A percentile compares a stretch with the other conserved stretches of the same genome.
These are phyloP conservation scores for Isichthys henryi DNA, from an alignment of 2,113 vertebrate genomes.

Conservation along the genomic window DNA sequence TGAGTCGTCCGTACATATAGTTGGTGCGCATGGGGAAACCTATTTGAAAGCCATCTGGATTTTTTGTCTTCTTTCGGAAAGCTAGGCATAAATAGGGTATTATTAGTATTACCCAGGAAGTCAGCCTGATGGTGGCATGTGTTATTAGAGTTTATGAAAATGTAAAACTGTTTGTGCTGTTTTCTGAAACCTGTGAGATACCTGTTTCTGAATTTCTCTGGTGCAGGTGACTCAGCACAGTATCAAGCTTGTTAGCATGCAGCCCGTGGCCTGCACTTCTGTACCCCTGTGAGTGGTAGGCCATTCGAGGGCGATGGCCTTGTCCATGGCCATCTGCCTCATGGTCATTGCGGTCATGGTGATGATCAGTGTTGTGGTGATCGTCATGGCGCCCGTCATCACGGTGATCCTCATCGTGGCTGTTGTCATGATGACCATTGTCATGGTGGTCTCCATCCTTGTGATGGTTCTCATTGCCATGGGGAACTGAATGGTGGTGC, in stretches of 20 bases:
- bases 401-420: not conserved
- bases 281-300: constrained; percentile 36
- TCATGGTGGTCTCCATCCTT: constrained; percentile 19
- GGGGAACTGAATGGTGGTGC: constrained; percentile 36
- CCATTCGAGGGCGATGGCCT: constrained; percentile 32
- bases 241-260: constrained; percentile 54
- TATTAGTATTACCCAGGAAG: not conserved
- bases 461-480: constrained; percentile 26
- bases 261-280: constrained; percentile 22
- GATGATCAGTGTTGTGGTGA: constrained; percentile 10
- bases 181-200: not conserved
- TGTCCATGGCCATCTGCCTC: constrained; percentile 29
- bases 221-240: constrained; percentile 58
- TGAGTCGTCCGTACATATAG: constrained; percentile 65
- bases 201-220: constrained; percentile 35
- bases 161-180: not conserved
- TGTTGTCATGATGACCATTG: constrained; percentile 5
- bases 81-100: constrained; percentile 36
- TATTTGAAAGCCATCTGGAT: constrained; percentile 55
- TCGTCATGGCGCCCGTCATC: not conserved
- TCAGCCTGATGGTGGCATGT: not conserved
- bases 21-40: constrained; percentile 66
- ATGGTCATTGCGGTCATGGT: constrained; percentile 19
- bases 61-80: constrained; percentile 39
- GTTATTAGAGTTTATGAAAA: not conserved